These are phyloP conservation scores for Crocidura indochinensis DNA, from an alignment of 2,797 vertebrate genomes.

Conservation along the genomic window DNA sequence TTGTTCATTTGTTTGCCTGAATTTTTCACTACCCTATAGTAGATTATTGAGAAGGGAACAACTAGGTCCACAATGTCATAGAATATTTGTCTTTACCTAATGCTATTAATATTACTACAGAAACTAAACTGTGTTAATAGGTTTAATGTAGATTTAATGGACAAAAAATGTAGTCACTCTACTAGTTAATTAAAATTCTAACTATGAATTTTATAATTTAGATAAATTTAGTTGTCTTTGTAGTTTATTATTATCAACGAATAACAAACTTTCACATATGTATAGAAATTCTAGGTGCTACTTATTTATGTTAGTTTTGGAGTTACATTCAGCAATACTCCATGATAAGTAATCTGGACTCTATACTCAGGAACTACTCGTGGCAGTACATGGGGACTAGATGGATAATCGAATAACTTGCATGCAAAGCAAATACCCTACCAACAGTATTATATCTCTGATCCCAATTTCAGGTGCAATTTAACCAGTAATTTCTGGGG, in stretches of 20 bases:
- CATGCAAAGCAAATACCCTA: too few relatives aligned
- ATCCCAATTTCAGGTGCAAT: neutral
- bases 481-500: conserved; percentile 46
- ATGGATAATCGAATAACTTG: too few relatives aligned
- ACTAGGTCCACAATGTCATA: neutral
- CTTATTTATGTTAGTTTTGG: too few relatives aligned
- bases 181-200: conserved; percentile 79
- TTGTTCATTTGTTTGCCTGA: neutral
- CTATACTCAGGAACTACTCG: too few relatives aligned
- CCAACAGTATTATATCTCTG: too few relatives aligned
- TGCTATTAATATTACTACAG: conserved; percentile 35
- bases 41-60: neutral
- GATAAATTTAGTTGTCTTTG: conserved; percentile 69
- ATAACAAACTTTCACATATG: conserved; percentile 61
- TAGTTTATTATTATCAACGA: conserved; percentile 67
- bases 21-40: conserved; percentile 9
- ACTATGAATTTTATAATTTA: conserved; percentile 76
- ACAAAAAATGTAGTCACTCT: conserved; percentile 56
- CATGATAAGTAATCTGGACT: too few relatives aligned
- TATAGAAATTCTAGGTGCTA: conserved; percentile 58
- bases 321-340: too few relatives aligned
- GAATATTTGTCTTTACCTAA: neutral
- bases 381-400: too few relatives aligned
- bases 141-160: neutral
- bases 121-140: conserved; percentile 6